phyloP scores from a whole-genome alignment of 2,113 vertebrate genomes.

The Heliornis fulica region DNA sequence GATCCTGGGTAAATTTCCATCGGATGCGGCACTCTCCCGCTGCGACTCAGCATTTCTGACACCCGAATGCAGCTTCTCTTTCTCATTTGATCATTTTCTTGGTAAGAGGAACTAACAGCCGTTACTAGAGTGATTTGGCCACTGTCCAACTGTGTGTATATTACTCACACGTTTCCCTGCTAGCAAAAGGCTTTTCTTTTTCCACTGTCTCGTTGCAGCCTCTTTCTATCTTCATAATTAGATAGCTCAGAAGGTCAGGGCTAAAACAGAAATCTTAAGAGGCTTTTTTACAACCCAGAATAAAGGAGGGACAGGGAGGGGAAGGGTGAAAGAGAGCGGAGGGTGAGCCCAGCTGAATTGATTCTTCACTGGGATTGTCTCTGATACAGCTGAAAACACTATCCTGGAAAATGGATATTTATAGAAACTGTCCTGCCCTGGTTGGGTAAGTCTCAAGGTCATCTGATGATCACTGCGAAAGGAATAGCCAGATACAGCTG shows the following conservation, averaged over 20 bases:
- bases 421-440: background rate
- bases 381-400: background rate
- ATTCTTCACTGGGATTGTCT: background rate
- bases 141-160: slow-evolving; percentile 21
- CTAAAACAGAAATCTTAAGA: background rate
- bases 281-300: background rate
- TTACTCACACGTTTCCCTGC: slow-evolving; percentile 51
- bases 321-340: background rate
- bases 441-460: slow-evolving; percentile 40
- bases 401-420: slow-evolving; percentile 36
- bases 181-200: slow-evolving; percentile 30
- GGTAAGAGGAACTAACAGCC: slow-evolving; percentile 24
- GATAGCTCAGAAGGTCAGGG: slow-evolving; percentile 36
- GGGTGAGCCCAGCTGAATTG: background rate
- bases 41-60: slow-evolving; percentile 55
- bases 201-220: slow-evolving; percentile 24
- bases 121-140: slow-evolving; percentile 62
- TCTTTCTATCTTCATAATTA: slow-evolving; percentile 44
- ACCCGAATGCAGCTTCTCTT: slow-evolving; percentile 27
- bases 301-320: background rate
- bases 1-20: slow-evolving; percentile 65
- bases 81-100: slow-evolving; percentile 33
- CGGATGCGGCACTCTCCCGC: background rate
- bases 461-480: background rate
- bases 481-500: background rate